Conservation (phyloP, 1,140 invertebrate species). For the Bombus confusus region DNA sequence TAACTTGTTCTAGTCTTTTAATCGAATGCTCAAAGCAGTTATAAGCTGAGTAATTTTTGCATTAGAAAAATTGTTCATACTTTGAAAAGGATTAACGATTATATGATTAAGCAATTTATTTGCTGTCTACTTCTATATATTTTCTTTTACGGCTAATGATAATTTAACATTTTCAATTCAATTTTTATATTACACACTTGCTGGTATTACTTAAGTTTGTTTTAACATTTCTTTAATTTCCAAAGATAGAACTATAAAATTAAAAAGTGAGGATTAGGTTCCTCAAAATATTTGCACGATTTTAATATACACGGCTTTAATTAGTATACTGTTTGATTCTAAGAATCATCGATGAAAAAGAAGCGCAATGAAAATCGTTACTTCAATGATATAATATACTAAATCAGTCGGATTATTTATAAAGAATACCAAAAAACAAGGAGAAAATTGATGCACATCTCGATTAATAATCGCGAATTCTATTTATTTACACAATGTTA, state of each 20-base stretch:
- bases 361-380: neutral
- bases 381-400: neutral
- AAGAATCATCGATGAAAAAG: neutral
- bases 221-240: neutral
- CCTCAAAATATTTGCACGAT: slow-evolving; percentile 27
- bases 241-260: neutral
- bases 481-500: neutral
- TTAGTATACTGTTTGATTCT: slow-evolving; percentile 1
- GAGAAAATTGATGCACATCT: neutral
- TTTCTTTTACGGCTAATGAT: neutral
- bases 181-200: neutral
- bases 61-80: neutral
- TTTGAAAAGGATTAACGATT: neutral
- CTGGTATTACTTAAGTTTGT: neutral
- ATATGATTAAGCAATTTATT: neutral
- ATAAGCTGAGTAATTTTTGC: neutral
- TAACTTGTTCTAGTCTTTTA: neutral
- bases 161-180: neutral
- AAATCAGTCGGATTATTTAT: neutral
- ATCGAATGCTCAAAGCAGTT: neutral
- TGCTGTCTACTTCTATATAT: neutral
- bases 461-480: neutral
- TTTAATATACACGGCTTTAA: slow-evolving; percentile 29
- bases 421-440: neutral
- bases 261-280: neutral